Conservation (phyloP, 2,113 vertebrate genomes). For the Nyctereutes procyonoides region DNA sequence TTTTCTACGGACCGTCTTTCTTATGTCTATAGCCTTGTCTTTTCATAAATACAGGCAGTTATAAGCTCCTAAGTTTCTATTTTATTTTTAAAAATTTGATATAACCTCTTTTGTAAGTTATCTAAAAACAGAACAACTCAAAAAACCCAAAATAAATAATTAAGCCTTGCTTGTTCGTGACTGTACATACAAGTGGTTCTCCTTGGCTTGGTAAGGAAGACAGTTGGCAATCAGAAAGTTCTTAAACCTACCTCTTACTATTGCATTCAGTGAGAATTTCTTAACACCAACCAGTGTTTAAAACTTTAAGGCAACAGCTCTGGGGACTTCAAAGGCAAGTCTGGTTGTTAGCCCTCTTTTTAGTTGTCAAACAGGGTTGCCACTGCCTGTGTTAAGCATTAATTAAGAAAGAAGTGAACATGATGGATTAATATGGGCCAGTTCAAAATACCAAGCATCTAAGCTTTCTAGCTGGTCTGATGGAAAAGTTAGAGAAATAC, state of each 20-base stretch:
- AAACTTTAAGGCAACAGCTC: not conserved
- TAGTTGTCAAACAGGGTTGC: not conserved
- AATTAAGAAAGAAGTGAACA: conserved; percentile 3
- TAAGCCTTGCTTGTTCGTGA: not conserved
- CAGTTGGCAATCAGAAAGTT: not conserved
- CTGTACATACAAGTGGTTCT: not conserved
- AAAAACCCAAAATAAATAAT: not conserved
- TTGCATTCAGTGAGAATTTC: conserved; percentile 16
- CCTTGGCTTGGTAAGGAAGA: not conserved
- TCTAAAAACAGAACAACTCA: not conserved
- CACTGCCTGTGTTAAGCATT: not conserved
- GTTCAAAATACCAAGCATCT: not conserved
- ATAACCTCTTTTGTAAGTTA: not conserved
- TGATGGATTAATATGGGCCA: not conserved
- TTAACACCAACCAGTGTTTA: not conserved
- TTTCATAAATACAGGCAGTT: conserved; percentile 33
- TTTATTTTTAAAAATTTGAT: conserved; percentile 33
- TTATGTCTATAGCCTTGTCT: not conserved
- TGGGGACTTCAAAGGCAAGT: not conserved
- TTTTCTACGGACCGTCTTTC: not conserved
- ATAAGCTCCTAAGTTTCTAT: not conserved
- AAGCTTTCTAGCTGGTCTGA: not conserved
- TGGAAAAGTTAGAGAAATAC: not conserved
- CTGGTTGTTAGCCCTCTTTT: not conserved
- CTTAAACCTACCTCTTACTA: not conserved